Base-by-base conservation (phyloP, 35 echinoderm and acorn worm species). In the Stichopus chloronotus region DNA sequence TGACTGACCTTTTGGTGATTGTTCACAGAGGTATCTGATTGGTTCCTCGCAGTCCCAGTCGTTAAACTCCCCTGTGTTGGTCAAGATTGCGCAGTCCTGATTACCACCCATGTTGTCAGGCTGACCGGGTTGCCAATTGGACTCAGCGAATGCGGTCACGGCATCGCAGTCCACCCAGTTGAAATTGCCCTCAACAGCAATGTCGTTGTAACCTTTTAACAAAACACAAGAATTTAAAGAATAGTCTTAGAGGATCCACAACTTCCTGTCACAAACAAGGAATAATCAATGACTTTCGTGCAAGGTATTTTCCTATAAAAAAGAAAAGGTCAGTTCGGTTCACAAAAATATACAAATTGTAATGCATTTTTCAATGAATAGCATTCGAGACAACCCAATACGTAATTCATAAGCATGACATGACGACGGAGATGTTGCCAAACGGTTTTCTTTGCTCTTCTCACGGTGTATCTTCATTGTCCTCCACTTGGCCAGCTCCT, bases 111-210 rank as follows among this genome's bases (percentile, higher is more conserved):
- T 76, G 56, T 96, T 93, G 52, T 96, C 94, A 1, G 97, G 97
- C 43, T 98, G 95, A 60, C 83, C 92, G 5, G n/a, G 10, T n/a
- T 72, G 95, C 97, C 97, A 98, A 92, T 98, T 98, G 52, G 85
- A 63, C 5, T 60, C 68, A 5, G 93, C 88, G 57, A 93, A 98
- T 23, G 72, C 43, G 1, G 86, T 95, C 8, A 79, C 57, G 5
- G 86, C 88, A 7, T 92, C 85, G 86, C 97, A 98, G 58, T 98
- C 97, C 13, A 96, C 88, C 97, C 97, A 98, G 25, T 92, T 92
- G 93, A 95, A 98, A 24, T 58, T 55, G 20, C 92, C 95, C 78
- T 98, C 97, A 0, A 94, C 92, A 12, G 95, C 95, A 19, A 92
- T 58, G 76, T 98, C 97, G 78, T 96, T 96, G 87, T 87, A 95